These are phyloP conservation scores for Eupithecia exiguata DNA, from an alignment of 2,888 invertebrate genomes.

Conservation along the genomic window DNA sequence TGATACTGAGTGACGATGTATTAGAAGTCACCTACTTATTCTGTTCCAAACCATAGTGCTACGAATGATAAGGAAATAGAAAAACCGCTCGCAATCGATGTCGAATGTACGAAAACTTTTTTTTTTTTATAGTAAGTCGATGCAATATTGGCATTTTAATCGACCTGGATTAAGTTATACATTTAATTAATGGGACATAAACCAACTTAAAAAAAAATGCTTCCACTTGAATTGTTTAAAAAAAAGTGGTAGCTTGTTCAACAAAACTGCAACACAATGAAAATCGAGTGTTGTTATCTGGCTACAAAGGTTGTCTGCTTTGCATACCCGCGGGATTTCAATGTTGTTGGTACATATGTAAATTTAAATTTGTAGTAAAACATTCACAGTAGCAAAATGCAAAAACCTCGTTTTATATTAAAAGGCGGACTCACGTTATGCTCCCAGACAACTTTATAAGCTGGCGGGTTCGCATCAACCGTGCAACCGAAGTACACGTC, in stretches of 20 bases:
- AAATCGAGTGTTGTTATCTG: conserved; percentile 7
- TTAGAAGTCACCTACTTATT: not conserved
- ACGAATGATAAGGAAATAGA: not conserved
- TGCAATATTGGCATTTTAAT: not conserved
- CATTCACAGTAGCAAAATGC: conserved; percentile 29
- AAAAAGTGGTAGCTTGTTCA: conserved; percentile 11
- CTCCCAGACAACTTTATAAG: conserved; percentile 82
- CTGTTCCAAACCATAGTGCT: not conserved
- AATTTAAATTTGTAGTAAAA: conserved; percentile 27
- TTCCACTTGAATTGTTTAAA: too few species aligned
- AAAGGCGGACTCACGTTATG: conserved; percentile 73
- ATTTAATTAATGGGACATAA: not conserved
- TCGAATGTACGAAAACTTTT: too few species aligned
- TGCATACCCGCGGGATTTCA: conserved; percentile 18
- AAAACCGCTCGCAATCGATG: not conserved
- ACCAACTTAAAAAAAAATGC: too few species aligned
- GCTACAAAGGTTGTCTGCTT: conserved; percentile 7
- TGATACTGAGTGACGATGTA: not conserved
- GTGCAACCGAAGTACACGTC: conserved; percentile 80
- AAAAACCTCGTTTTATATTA: conserved; percentile 34
- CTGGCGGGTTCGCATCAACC: conserved; percentile 79
- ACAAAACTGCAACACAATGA: not conserved
- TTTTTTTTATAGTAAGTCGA: not conserved
- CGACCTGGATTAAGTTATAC: not conserved
- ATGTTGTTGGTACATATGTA: conserved; percentile 20